A percentile compares a stretch with the other conserved stretches of the same genome.
These are phyloP conservation scores for Conus betulinus DNA, from an alignment of 1,140 invertebrate species.

Conservation along the genomic window DNA sequence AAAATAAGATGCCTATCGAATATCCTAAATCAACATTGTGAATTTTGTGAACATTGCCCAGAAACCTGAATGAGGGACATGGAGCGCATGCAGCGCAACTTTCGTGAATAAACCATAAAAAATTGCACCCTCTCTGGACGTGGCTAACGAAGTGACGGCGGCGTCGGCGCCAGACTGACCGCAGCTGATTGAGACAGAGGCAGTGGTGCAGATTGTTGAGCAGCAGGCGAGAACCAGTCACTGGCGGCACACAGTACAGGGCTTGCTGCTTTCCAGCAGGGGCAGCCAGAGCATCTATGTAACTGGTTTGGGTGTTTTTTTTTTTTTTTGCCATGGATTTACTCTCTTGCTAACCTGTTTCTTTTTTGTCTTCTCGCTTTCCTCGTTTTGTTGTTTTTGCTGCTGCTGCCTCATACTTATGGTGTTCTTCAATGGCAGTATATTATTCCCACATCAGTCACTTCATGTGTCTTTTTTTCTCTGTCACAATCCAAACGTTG, in stretches of 20 bases:
- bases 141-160: too few species aligned
- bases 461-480: too few species aligned
- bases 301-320: neutral
- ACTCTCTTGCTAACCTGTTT: too few species aligned
- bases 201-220: slow-evolving; percentile 43
- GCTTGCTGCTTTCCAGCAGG: slow-evolving; percentile 37
- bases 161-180: slow-evolving; percentile 43
- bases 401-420: neutral
- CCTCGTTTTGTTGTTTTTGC: too few species aligned
- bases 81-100: slow-evolving; percentile 43
- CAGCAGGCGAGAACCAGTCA: slow-evolving; percentile 44
- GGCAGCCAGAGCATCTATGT: slow-evolving; percentile 45
- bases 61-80: slow-evolving; percentile 23
- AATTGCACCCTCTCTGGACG: too few species aligned
- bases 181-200: slow-evolving; percentile 45
- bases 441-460: too few species aligned
- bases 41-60: neutral
- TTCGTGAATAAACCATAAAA: too few species aligned
- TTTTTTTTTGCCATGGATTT: neutral
- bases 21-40: too few species aligned
- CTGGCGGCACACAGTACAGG: slow-evolving; percentile 40
- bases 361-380: too few species aligned
- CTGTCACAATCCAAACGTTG: neutral
- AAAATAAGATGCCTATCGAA: too few species aligned
- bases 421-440: too few species aligned